Conservation (phyloP, 2,888 invertebrate genomes). For the Torymus texanus region DNA sequence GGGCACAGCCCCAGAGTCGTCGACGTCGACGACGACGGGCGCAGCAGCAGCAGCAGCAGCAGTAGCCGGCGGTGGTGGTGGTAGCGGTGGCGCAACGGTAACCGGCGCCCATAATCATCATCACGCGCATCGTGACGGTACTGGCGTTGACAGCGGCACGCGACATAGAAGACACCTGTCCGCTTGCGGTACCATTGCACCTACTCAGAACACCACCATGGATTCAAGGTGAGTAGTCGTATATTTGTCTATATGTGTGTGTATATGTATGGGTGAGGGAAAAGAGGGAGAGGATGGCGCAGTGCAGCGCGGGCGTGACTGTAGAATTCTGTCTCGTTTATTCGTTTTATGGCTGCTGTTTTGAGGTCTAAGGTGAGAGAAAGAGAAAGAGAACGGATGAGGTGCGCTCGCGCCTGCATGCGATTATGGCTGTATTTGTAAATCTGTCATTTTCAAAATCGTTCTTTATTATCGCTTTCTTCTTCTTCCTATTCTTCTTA, state of each 20-base stretch:
- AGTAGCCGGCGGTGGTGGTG: not conserved
- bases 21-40: not conserved
- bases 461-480: no score
- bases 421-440: no score
- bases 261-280: not conserved
- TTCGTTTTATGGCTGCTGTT: no score
- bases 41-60: not conserved
- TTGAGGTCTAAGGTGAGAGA: no score
- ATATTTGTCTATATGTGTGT: not conserved
- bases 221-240: slow-evolving; percentile 69
- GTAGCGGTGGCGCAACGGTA: not conserved
- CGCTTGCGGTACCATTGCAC: slow-evolving; percentile 75
- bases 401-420: no score
- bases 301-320: no score
- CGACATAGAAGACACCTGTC: slow-evolving; percentile 78
- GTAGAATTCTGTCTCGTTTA: no score
- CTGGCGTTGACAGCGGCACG: slow-evolving; percentile 51
- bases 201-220: slow-evolving; percentile 66
- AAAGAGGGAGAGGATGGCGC: not conserved
- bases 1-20: slow-evolving; percentile 76
- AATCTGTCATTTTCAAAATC: no score
- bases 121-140: not conserved
- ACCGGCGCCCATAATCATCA: not conserved
- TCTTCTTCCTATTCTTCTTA: no score
- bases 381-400: no score